These are phyloP conservation scores for Enteromius radiatus DNA, from an alignment of 2,797 vertebrate genomes.

Conservation along the genomic window DNA sequence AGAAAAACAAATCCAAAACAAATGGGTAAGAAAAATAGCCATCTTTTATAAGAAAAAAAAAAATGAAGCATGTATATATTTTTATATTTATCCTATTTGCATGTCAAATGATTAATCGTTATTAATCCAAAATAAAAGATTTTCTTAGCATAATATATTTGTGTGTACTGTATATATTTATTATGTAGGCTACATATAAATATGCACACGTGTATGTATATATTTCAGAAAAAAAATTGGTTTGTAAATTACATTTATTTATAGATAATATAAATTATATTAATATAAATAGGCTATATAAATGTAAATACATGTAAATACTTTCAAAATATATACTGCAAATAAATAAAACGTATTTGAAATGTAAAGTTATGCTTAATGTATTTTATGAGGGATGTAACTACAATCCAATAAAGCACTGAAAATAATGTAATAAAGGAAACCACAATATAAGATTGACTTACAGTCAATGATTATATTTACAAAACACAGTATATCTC, in stretches of 20 bases:
- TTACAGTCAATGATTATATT: not conserved
- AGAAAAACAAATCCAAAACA: not conserved
- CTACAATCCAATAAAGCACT: not conserved
- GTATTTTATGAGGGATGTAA: not conserved
- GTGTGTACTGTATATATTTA: no score
- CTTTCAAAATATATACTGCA: not conserved
- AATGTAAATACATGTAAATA: no score
- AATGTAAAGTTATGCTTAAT: not conserved
- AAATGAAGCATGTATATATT: not conserved
- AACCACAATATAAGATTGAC: not conserved
- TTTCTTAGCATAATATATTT: no score
- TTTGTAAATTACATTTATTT: no score
- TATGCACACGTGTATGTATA: no score
- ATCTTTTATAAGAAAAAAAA: not conserved
- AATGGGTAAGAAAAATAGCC: not conserved
- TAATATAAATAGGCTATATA: no score
- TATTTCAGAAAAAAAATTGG: no score
- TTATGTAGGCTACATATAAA: no score
- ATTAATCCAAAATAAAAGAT: no score
- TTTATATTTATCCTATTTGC: not conserved
- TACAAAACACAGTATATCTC: not conserved
- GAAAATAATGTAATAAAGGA: not conserved
- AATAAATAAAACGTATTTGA: not conserved
- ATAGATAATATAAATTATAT: no score
- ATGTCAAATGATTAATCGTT: no score